Percentiles rank a stretch among this genome's conserved stretches.
These are phyloP conservation scores for Caenorhabditis inopinata DNA, from an alignment of 1,140 invertebrate species.

Conservation along the genomic window DNA sequence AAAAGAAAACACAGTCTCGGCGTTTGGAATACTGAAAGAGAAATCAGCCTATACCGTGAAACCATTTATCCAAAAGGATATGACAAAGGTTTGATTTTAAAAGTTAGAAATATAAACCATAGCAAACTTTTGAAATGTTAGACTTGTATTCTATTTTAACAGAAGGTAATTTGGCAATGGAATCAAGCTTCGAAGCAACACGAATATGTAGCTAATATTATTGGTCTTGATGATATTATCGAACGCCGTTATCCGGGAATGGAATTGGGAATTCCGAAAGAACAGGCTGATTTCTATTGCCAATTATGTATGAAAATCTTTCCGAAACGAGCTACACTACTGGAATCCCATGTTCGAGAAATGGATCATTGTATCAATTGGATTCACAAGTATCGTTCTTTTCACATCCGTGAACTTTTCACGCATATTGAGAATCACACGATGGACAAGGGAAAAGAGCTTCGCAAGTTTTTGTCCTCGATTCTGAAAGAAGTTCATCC, in stretches of 20 bases:
- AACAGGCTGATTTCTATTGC: background rate
- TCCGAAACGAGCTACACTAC: background rate
- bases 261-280: background rate
- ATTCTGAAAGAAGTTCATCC: background rate
- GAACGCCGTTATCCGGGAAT: background rate
- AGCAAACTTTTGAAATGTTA: background rate
- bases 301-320: background rate
- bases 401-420: background rate
- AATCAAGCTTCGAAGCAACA: background rate
- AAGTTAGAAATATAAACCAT: no score
- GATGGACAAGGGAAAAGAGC: background rate
- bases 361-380: background rate
- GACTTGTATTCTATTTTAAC: background rate
- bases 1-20: background rate
- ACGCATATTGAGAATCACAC: background rate
- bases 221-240: background rate
- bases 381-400: background rate
- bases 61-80: background rate
- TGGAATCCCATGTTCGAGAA: background rate
- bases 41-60: background rate
- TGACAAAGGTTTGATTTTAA: background rate
- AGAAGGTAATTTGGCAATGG: conserved; percentile 1
- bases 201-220: background rate
- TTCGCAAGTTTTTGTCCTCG: background rate
- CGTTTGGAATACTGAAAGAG: background rate